phyloP scores from a whole-genome alignment of 2,113 vertebrate genomes.

The Leptodactylus fuscus region DNA sequence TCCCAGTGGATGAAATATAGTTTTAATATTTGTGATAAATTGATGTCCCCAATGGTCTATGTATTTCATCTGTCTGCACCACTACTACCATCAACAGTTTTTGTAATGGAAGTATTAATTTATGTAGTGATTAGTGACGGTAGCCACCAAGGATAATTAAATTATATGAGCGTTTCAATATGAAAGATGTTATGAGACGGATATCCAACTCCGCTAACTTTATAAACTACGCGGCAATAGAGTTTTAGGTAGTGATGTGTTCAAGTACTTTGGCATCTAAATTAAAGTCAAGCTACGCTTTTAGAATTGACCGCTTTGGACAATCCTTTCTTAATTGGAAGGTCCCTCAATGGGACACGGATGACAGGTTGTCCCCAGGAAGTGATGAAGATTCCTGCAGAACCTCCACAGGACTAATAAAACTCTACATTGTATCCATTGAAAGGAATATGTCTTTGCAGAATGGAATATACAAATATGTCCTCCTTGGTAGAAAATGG shows the following conservation, averaged over 20 bases:
- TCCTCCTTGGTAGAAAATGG: too few relatives aligned
- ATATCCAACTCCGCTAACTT: background rate
- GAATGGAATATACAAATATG: too few relatives aligned
- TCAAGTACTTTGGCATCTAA: background rate
- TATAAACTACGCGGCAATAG: background rate
- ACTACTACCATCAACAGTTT: background rate
- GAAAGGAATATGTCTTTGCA: too few relatives aligned
- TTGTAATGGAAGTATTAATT: slow-evolving; percentile 21
- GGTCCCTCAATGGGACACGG: background rate
- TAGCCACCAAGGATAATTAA: slow-evolving; percentile 18
- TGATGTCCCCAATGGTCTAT: background rate
- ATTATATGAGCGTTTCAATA: background rate
- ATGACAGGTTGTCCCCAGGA: background rate
- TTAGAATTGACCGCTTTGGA: background rate
- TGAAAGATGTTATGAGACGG: background rate
- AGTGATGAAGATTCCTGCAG: background rate
- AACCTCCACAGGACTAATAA: background rate
- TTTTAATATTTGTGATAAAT: slow-evolving; percentile 22
- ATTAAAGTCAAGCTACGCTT: background rate
- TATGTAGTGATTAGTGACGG: slow-evolving; percentile 5
- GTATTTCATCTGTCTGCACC: slow-evolving; percentile 1
- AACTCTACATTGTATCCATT: too few relatives aligned
- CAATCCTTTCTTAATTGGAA: background rate
- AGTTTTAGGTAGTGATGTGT: background rate
- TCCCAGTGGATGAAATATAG: slow-evolving; percentile 20